Percentiles rank a stretch among this genome's conserved stretches.
These are phyloP conservation scores for Trissoscelio sp. DNA, from an alignment of 2,888 invertebrate genomes.

Conservation along the genomic window DNA sequence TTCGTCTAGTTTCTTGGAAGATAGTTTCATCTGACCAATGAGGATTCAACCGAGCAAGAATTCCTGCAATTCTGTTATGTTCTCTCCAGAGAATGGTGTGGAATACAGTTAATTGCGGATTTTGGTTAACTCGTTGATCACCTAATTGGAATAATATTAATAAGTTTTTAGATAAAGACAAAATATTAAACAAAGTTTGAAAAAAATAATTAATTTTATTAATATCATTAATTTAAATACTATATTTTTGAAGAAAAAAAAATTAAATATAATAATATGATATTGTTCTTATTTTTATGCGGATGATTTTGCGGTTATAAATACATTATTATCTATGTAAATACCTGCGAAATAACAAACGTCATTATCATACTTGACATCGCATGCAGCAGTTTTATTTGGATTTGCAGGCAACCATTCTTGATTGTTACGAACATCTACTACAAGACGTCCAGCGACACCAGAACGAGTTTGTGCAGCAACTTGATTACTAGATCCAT, in stretches of 20 bases:
- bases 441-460: conserved; percentile 87
- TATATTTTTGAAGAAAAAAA: too few relatives aligned
- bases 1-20: conserved; percentile 90
- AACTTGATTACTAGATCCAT: conserved; percentile 89
- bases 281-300: too few relatives aligned
- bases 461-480: conserved; percentile 88
- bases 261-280: too few relatives aligned
- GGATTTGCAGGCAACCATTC: conserved; percentile 89
- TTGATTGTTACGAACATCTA: conserved; percentile 86
- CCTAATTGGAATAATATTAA: conserved; percentile 83
- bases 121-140: conserved; percentile 91
- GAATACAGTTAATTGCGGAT: conserved; percentile 89
- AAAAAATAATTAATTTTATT: too few relatives aligned
- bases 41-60: conserved; percentile 88
- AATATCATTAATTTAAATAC: too few relatives aligned
- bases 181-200: too few relatives aligned
- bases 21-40: conserved; percentile 89
- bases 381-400: conserved; percentile 89
- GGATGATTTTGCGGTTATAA: too few relatives aligned
- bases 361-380: conserved; percentile 85
- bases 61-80: conserved; percentile 90
- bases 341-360: conserved; percentile 91
- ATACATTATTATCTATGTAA: too few relatives aligned
- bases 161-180: neutral
- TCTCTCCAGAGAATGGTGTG: conserved; percentile 91